Evolutionary conservation across 2,113 vertebrate species (phyloP).

Genomic region (Machaerirhynchus nigripectus): DNA sequence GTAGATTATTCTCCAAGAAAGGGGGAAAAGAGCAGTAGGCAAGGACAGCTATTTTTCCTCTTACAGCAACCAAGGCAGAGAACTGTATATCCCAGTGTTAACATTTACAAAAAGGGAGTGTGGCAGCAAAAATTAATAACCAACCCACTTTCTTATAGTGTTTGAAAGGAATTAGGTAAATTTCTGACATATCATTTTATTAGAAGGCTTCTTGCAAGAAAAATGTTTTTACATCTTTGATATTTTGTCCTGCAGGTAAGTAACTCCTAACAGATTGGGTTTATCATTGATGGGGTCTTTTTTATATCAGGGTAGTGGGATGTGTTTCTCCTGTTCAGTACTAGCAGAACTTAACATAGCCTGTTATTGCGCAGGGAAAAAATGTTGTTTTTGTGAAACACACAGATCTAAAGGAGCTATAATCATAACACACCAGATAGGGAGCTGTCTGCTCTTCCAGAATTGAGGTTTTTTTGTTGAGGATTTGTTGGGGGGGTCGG

Average conservation of each 20-base stretch:
- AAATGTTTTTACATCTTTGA: slow-evolving; percentile 20
- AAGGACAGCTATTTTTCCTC: background rate
- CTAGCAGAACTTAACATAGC: slow-evolving; percentile 28
- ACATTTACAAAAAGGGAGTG: background rate
- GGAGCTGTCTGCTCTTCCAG: slow-evolving; percentile 15
- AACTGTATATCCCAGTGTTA: background rate
- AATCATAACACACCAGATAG: background rate
- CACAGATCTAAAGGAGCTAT: background rate
- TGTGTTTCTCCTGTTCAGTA: slow-evolving; percentile 1
- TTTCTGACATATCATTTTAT: background rate
- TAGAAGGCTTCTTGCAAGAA: background rate
- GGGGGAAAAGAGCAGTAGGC: background rate
- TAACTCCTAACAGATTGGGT: slow-evolving; percentile 11
- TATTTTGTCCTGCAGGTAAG: slow-evolving; percentile 16
- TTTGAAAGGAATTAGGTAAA: background rate
- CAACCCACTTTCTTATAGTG: background rate
- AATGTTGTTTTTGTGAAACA: slow-evolving; percentile 42
- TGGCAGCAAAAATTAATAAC: background rate
- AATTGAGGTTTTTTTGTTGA: accelerated
- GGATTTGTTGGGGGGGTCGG: background rate
- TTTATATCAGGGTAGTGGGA: slow-evolving; percentile 22
- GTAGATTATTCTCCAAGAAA: background rate
- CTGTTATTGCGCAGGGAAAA: slow-evolving; percentile 18
- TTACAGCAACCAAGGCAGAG: background rate
- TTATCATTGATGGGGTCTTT: slow-evolving; percentile 14